Evolutionary conservation across 2,113 vertebrate genomes (phyloP).

Genomic region (Hypanus sabinus): DNA sequence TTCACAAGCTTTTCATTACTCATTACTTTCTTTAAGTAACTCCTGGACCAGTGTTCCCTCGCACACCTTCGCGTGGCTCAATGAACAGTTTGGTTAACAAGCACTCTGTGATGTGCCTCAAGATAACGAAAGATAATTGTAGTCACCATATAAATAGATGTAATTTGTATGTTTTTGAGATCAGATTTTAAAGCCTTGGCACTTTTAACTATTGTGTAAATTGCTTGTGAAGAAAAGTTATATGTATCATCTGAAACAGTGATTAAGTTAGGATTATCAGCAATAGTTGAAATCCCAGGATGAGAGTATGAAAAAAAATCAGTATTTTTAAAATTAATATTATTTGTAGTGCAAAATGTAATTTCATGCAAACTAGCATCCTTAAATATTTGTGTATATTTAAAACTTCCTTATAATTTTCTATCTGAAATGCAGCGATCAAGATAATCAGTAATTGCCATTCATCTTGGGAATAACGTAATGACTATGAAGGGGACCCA

Average conservation of each 20-base stretch:
- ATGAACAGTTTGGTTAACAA: too few species aligned
- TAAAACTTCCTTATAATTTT: background rate
- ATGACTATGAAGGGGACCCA: constrained; percentile 2
- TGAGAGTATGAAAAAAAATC: background rate
- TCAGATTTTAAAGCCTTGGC: background rate
- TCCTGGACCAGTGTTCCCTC: too few species aligned
- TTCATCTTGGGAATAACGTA: background rate
- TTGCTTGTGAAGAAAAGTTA: background rate
- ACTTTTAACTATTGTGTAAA: background rate
- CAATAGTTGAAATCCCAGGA: background rate
- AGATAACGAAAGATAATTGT: too few species aligned
- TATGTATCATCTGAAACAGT: background rate
- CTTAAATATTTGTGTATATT: background rate
- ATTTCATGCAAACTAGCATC: background rate
- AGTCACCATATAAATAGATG: too few species aligned
- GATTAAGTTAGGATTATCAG: background rate
- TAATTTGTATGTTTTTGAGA: background rate
- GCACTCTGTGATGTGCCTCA: too few species aligned
- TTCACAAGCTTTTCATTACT: too few species aligned
- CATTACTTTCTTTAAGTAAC: too few species aligned
- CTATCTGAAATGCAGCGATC: background rate
- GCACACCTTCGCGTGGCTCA: too few species aligned
- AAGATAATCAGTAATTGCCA: background rate
- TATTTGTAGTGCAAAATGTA: background rate
- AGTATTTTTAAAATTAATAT: background rate